Evolutionary conservation across 2,888 invertebrate genomes (phyloP).

Genomic region (Kryphioiulus occultus): DNA sequence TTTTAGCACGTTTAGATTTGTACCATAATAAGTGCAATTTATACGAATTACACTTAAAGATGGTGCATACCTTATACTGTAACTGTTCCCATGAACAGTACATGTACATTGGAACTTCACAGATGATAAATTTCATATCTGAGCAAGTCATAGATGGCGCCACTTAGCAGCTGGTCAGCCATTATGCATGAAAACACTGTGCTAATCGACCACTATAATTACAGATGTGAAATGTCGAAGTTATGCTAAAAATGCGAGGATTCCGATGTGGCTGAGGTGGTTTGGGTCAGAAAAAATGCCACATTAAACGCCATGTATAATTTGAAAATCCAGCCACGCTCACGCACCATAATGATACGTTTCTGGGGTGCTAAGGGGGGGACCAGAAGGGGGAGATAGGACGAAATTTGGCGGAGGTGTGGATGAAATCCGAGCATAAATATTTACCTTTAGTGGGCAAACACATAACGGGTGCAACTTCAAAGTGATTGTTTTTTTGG

Average conservation of each 20-base stretch:
- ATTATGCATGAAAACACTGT: too few relatives aligned
- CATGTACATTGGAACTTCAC: too few relatives aligned
- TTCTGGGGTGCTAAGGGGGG: neutral
- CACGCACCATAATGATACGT: neutral
- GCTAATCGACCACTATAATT: neutral
- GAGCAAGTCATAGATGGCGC: neutral
- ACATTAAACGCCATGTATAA: neutral
- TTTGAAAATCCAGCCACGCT: neutral
- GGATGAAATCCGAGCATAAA: neutral
- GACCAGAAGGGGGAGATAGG: neutral
- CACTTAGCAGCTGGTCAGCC: neutral
- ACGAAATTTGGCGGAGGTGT: neutral
- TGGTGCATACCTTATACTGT: too few relatives aligned
- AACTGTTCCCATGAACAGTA: too few relatives aligned
- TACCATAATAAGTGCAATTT: too few relatives aligned
- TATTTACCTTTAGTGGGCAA: neutral
- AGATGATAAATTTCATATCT: too few relatives aligned
- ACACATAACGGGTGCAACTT: neutral
- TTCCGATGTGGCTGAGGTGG: neutral
- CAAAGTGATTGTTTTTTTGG: neutral
- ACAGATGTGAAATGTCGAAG: neutral
- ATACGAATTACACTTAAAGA: too few relatives aligned
- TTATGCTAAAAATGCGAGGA: neutral
- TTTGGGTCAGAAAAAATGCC: neutral
- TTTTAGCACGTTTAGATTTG: too few relatives aligned